phyloP scores from a whole-genome alignment of 2,797 vertebrate species.

The Lepilemur septentrionalis region DNA sequence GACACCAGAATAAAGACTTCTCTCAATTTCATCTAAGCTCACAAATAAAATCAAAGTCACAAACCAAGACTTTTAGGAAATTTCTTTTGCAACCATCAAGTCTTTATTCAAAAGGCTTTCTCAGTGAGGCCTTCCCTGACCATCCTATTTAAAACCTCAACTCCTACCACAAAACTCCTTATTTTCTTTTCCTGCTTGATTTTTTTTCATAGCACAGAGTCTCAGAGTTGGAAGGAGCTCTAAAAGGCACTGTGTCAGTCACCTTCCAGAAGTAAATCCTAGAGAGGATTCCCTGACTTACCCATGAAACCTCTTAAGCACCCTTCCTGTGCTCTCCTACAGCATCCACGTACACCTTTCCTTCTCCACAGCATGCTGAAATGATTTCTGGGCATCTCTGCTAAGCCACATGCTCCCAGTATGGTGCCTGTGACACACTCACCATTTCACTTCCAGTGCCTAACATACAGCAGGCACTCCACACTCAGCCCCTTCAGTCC shows the following conservation, averaged over 20 bases:
- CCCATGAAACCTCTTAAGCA: too few species aligned
- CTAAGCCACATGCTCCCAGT: not conserved
- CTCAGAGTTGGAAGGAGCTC: not conserved
- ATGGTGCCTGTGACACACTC: accelerated
- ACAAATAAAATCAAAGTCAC: not conserved
- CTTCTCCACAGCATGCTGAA: not conserved
- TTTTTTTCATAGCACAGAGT: not conserved
- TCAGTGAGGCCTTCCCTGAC: not conserved
- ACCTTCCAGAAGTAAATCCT: not conserved
- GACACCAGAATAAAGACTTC: not conserved
- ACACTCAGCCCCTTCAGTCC: not conserved
- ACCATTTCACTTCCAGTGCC: not conserved
- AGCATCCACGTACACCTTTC: not conserved
- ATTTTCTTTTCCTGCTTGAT: not conserved
- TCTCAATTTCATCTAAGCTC: not conserved
- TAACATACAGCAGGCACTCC: not conserved
- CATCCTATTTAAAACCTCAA: not conserved
- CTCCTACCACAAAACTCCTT: not conserved
- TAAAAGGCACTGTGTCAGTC: not conserved
- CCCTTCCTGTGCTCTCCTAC: not conserved
- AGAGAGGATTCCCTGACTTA: not conserved
- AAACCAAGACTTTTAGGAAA: not conserved
- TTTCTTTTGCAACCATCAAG: not conserved
- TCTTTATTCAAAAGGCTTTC: not conserved
- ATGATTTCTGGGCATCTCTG: not conserved